Percentiles rank a stretch among this genome's conserved stretches.
phyloP scores from a whole-genome alignment of 1,140 invertebrate genomes.

The Drosophila grimshawi region DNA sequence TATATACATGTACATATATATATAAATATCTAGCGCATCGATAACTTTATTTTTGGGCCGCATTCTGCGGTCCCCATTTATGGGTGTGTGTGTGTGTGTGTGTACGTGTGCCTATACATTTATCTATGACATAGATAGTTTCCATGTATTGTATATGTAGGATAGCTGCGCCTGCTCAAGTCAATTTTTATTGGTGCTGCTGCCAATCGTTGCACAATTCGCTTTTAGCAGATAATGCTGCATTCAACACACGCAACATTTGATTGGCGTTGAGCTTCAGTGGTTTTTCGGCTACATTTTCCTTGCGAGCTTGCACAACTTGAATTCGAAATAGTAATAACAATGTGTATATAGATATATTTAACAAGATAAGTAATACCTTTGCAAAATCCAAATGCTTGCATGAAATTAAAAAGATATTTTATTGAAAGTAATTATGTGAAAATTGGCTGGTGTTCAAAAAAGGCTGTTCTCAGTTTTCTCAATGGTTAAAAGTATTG shows the following conservation, averaged over 20 bases:
- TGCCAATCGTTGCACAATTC: constrained; percentile 15
- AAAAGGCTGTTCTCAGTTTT: too few species aligned
- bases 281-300: neutral
- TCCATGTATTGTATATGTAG: constrained; percentile 12
- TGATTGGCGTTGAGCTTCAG: constrained; percentile 34
- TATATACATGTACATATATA: too few species aligned
- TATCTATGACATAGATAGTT: constrained; percentile 10
- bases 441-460: too few species aligned
- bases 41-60: constrained; percentile 71
- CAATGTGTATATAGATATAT: too few species aligned
- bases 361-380: too few species aligned
- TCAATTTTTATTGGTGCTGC: constrained; percentile 1
- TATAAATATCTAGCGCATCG: constrained; percentile 41
- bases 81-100: constrained; percentile 28
- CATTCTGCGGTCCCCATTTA: constrained; percentile 40
- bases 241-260: constrained; percentile 31
- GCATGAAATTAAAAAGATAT: neutral
- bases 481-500: too few species aligned
- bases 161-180: neutral
- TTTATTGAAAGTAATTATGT: neutral
- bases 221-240: constrained; percentile 10
- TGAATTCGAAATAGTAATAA: too few species aligned
- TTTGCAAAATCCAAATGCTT: too few species aligned
- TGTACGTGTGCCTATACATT: neutral
- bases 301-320: neutral